phyloP scores from a whole-genome alignment of 2,113 vertebrate species.

The Thryonomys swinderianus region DNA sequence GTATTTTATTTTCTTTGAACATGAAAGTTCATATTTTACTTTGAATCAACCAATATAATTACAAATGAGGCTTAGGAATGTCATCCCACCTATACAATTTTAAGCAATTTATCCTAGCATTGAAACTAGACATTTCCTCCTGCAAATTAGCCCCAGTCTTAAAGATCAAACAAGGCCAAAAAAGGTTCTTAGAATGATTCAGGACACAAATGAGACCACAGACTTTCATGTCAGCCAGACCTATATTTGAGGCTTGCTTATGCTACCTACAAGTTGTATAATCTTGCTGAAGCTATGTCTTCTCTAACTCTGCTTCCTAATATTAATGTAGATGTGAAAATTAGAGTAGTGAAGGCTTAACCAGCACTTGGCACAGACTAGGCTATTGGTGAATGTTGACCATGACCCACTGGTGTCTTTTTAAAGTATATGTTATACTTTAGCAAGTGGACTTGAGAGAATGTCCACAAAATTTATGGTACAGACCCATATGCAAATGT shows the following conservation, averaged over 20 bases:
- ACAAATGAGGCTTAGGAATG: background rate
- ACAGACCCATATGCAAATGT: background rate
- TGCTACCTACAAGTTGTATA: background rate
- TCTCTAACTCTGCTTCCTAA: background rate
- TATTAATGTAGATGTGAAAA: background rate
- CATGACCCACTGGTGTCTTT: background rate
- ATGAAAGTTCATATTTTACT: background rate
- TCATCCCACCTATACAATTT: background rate
- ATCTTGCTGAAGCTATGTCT: background rate
- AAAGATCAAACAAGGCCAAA: background rate
- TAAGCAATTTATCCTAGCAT: background rate
- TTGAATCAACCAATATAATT: background rate
- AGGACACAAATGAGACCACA: background rate
- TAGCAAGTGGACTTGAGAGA: background rate
- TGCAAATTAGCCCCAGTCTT: background rate
- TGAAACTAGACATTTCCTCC: background rate
- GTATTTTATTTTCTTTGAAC: conserved; percentile 23
- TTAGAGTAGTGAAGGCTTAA: background rate
- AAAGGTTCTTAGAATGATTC: too few relatives aligned
- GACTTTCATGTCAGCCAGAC: background rate
- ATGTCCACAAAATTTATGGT: background rate
- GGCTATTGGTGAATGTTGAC: background rate
- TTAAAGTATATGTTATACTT: background rate
- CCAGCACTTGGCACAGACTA: background rate
- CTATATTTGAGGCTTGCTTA: background rate